These are phyloP conservation scores for Uropsilus gracilis DNA, from an alignment of 2,113 vertebrate genomes.

Conservation along the genomic window DNA sequence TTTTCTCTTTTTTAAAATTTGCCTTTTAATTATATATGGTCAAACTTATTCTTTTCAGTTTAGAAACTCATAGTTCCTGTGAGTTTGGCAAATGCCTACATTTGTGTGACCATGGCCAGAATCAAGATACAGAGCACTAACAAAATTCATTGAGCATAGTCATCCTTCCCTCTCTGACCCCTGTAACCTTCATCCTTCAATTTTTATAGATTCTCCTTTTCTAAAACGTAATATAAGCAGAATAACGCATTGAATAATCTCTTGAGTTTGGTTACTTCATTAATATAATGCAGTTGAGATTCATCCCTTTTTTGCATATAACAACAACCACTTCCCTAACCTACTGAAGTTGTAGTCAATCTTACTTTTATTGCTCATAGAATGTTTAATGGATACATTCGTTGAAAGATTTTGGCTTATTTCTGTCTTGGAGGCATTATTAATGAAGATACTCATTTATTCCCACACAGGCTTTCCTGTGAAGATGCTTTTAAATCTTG, in stretches of 20 bases:
- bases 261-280: background rate
- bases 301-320: background rate
- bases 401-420: background rate
- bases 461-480: background rate
- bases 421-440: background rate
- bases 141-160: background rate
- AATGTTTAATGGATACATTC: background rate
- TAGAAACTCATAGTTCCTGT: background rate
- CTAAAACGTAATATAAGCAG: background rate
- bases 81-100: background rate
- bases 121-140: background rate
- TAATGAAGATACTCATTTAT: conserved; percentile 17
- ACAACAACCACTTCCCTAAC: background rate
- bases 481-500: background rate
- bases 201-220: background rate
- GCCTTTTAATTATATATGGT: background rate
- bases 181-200: background rate
- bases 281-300: background rate
- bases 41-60: background rate
- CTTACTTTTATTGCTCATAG: background rate
- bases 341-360: background rate
- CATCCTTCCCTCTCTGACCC: background rate
- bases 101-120: background rate
- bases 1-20: background rate
- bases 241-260: background rate